These are phyloP conservation scores for Chrysochloris asiatica DNA, from an alignment of 2,113 vertebrate species.

Conservation along the genomic window DNA sequence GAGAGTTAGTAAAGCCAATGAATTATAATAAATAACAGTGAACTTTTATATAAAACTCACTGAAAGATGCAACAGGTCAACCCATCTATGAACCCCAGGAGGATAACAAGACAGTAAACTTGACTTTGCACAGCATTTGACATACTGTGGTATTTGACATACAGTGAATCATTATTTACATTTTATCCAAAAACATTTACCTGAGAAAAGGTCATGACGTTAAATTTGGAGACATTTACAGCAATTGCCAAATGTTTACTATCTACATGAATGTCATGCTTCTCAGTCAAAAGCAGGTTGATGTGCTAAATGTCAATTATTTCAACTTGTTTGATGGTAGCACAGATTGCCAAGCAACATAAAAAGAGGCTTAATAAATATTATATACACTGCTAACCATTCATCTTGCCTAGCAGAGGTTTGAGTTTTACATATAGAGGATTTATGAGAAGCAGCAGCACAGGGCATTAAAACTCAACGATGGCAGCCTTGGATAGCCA, in stretches of 20 bases:
- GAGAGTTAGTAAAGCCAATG: slow-evolving; percentile 16
- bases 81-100: slow-evolving; percentile 84
- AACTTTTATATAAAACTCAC: slow-evolving; percentile 73
- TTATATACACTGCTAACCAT: slow-evolving; percentile 85
- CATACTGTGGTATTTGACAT: slow-evolving; percentile 86
- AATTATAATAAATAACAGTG: slow-evolving; percentile 49
- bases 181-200: slow-evolving; percentile 91
- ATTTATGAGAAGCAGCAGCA: slow-evolving; percentile 82
- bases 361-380: slow-evolving; percentile 87
- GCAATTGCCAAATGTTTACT: slow-evolving; percentile 89
- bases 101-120: slow-evolving; percentile 84
- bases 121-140: slow-evolving; percentile 86
- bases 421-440: slow-evolving; percentile 81
- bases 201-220: slow-evolving; percentile 88
- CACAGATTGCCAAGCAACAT: slow-evolving; percentile 85
- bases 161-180: slow-evolving; percentile 88
- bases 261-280: slow-evolving; percentile 89
- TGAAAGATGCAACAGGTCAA: slow-evolving; percentile 80
- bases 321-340: slow-evolving; percentile 86
- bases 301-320: slow-evolving; percentile 89
- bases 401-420: slow-evolving; percentile 82
- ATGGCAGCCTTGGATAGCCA: slow-evolving; percentile 76
- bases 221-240: slow-evolving; percentile 90
- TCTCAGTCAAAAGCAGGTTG: slow-evolving; percentile 86
- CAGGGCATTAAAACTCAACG: slow-evolving; percentile 85